phyloP scores from a whole-genome alignment of 2,888 invertebrate species.

The Diarsia mendica region DNA sequence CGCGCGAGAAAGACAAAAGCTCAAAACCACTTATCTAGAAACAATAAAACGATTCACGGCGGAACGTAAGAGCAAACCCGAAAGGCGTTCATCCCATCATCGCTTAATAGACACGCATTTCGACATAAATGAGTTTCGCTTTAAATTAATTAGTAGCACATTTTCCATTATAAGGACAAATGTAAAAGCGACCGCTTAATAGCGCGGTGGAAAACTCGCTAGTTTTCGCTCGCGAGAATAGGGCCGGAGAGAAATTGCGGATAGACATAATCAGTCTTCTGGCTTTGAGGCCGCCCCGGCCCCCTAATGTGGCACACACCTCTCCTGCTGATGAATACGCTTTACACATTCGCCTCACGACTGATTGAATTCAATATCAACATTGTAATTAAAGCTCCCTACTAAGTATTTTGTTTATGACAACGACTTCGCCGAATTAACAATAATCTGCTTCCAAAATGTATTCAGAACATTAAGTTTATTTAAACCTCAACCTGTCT shows the following conservation, averaged over 20 bases:
- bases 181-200: slow-evolving; percentile 90
- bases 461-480: slow-evolving; percentile 41
- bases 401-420: slow-evolving; percentile 49
- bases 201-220: slow-evolving; percentile 90
- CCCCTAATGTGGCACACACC: slow-evolving; percentile 87
- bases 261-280: slow-evolving; percentile 91
- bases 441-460: slow-evolving; percentile 45
- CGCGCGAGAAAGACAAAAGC: slow-evolving; percentile 73
- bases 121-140: slow-evolving; percentile 90
- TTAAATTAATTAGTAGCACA: slow-evolving; percentile 90
- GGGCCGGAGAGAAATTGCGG: slow-evolving; percentile 90
- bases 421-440: slow-evolving; percentile 23
- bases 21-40: slow-evolving; percentile 79
- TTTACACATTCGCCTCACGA: slow-evolving; percentile 78
- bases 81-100: slow-evolving; percentile 87
- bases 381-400: slow-evolving; percentile 69
- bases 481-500: slow-evolving; percentile 71
- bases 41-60: slow-evolving; percentile 81
- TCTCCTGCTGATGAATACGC: slow-evolving; percentile 88
- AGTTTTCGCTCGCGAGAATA: slow-evolving; percentile 90
- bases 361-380: slow-evolving; percentile 78
- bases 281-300: slow-evolving; percentile 89
- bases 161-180: slow-evolving; percentile 91
- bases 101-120: slow-evolving; percentile 89
- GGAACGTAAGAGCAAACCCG: slow-evolving; percentile 78